phyloP scores from a whole-genome alignment of 2,113 vertebrate species.

The Stigmatopora nigra region DNA sequence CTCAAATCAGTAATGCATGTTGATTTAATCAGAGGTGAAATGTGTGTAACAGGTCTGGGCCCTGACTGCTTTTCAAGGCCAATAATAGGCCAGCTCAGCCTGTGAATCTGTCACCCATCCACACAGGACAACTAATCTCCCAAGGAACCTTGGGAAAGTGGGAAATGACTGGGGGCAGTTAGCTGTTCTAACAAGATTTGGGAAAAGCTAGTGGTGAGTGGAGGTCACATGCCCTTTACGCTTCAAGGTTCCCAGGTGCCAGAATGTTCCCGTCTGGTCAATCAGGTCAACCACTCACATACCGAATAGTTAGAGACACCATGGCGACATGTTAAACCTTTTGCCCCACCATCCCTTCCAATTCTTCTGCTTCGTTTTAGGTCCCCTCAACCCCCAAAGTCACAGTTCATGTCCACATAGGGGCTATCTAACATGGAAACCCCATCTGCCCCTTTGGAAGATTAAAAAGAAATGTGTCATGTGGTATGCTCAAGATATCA shows the following conservation, averaged over 20 bases:
- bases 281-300: conserved; percentile 33
- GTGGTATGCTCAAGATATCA: neutral
- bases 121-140: conserved; percentile 62
- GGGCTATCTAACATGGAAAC: conserved; percentile 1
- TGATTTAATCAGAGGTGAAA: conserved; percentile 67
- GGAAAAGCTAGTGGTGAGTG: conserved; percentile 61
- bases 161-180: conserved; percentile 62
- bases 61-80: conserved; percentile 61
- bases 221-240: conserved; percentile 71
- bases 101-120: conserved; percentile 72
- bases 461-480: conserved; percentile 1
- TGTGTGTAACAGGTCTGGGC: conserved; percentile 43
- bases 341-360: neutral
- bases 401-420: conserved; percentile 1
- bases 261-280: conserved; percentile 45
- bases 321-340: conserved; percentile 29
- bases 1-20: conserved; percentile 55
- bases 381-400: conserved; percentile 24
- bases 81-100: conserved; percentile 67
- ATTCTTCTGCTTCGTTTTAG: conserved; percentile 3
- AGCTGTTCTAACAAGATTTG: conserved; percentile 69
- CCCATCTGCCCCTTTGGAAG: conserved; percentile 12
- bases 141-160: conserved; percentile 65
- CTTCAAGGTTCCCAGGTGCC: conserved; percentile 59
- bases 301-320: conserved; percentile 28